Base-by-base conservation (phyloP, 2,797 vertebrate species). In the Euthynnus affinis region DNA sequence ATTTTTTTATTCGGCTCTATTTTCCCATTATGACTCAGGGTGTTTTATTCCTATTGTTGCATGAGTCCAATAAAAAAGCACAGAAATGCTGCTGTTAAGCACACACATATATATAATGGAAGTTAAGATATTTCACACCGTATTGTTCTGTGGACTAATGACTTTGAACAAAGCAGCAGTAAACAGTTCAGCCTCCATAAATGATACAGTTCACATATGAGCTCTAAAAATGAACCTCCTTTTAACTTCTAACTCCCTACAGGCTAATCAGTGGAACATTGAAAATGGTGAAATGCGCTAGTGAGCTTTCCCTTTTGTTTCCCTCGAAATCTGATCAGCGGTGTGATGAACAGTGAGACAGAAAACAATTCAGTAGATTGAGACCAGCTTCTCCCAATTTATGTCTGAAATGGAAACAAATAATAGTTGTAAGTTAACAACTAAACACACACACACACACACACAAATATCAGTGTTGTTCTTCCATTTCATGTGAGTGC, bases 281-380 rank as follows among this genome's bases (percentile, higher is more conserved):
- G 23, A 53, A 81, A 74, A 72, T 7, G 22, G 4, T 37, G 1
- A 12, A 55, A 80, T 59, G 58, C 57, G 18, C 40, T 20, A 6
- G 7, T 32, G 67, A 68, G 27, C 74, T 22, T 80, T 76, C 57
- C 49, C 66, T 53, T 73, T 63, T 61, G 52, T 80, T 80, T 78
- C 82, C 27, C 52, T 8, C 22, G 2, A 76, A 82, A 87, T 82
- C 61, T 71, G 73, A 83, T 85, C 76, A 81, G 64, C 2, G 34
- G 5, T 37, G 44, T 61, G 59, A 81, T 76, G 58, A 76, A 80
- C 40, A n/a, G 49, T 4, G 6, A 48, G 49, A 58, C 13, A 25
- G 63, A 77, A 82, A 81, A 51, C 68, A 62, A 76, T 64, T 25
- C 23, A 49, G 65, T 7, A 2, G 22, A 53, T 4, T 42, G 69